phyloP scores from a whole-genome alignment of 2,888 invertebrate species.

The Pterostichus niger region DNA sequence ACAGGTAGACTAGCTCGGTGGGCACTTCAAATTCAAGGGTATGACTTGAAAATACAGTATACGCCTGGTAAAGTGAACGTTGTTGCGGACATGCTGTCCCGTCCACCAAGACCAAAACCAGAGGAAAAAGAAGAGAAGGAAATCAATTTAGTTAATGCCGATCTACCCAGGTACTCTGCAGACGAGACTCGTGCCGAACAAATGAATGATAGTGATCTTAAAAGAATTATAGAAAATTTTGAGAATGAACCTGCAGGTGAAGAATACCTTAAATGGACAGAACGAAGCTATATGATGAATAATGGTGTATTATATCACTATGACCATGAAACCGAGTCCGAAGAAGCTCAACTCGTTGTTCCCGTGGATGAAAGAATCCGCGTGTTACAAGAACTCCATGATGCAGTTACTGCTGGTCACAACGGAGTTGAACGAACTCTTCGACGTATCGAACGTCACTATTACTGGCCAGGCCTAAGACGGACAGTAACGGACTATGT shows the following conservation, averaged over 20 bases:
- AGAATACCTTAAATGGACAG: constrained; percentile 7
- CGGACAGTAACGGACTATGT: constrained; percentile 69
- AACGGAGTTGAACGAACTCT: constrained; percentile 70
- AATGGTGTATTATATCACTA: constrained; percentile 39
- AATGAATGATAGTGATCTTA: constrained; percentile 11
- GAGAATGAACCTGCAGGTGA: not conserved
- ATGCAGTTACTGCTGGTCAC: constrained; percentile 71
- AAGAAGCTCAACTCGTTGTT: constrained; percentile 17
- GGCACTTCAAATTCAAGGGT: too few relatives aligned
- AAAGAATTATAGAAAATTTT: constrained; percentile 16
- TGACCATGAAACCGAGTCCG: not conserved
- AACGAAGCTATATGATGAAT: constrained; percentile 18
- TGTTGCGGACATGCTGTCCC: too few relatives aligned
- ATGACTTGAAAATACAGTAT: too few relatives aligned
- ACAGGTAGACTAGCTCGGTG: too few relatives aligned
- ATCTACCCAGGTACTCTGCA: constrained; percentile 1
- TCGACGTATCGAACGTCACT: constrained; percentile 67
- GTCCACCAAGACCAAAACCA: too few relatives aligned
- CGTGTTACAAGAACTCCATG: constrained; percentile 33
- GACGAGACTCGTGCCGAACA: not conserved
- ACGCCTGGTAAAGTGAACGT: too few relatives aligned
- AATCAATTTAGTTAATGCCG: constrained; percentile 22
- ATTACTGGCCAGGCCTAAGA: constrained; percentile 71
- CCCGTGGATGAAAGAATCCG: not conserved
- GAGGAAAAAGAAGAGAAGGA: not conserved